Base-by-base conservation (phyloP, 2,797 vertebrate species). In the Gallinago solitaria region DNA sequence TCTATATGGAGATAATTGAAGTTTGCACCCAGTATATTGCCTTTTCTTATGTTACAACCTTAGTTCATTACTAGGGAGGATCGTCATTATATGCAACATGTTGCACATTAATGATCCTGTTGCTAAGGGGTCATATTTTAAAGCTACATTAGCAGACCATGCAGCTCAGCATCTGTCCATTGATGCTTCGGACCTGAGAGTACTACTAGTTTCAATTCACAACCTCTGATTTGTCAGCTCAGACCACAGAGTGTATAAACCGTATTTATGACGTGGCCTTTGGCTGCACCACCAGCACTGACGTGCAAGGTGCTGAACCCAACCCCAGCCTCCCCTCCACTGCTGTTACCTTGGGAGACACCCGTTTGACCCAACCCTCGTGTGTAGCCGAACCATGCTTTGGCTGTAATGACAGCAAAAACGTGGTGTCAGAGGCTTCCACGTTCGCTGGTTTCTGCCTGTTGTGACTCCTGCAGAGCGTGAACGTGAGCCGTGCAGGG, bases 71-170 rank as follows among this genome's bases (percentile, higher is more conserved):
- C 25, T 35, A 3, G 4, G 50, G 24, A 45, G 32, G 9, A 4
- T 7, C 51, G 45, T 37, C 3, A 0, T 0, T 4, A 8, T 13
- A 2, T 21, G 53, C 48, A 7, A 13, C 2, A 0, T 3, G 7
- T 3, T 11, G 30, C 6, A 4, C 2, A 1, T 12, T 13, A 24
- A 39, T 15, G 21, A 23, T 32, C 10, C 67, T 67, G 25, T 11
- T 25, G 33, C 28, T 8, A 1, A 37, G 20, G 13, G 9, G 2
- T 32, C 7, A 13, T 18, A 0, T 16, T 56, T 20, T 48, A 59
- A 45, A 45, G 0, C 39, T n/a, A 0, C 4, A 2, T 2, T 11
- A 30, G 60, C 2, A 2, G 68, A 9, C 13, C 1, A 2, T 9
- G 50, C 54, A 16, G 35, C 5, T 13, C 8, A 32, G 60, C 25